These are phyloP conservation scores for Saguinus oedipus DNA, from an alignment of 2,797 vertebrate species.

Conservation along the genomic window DNA sequence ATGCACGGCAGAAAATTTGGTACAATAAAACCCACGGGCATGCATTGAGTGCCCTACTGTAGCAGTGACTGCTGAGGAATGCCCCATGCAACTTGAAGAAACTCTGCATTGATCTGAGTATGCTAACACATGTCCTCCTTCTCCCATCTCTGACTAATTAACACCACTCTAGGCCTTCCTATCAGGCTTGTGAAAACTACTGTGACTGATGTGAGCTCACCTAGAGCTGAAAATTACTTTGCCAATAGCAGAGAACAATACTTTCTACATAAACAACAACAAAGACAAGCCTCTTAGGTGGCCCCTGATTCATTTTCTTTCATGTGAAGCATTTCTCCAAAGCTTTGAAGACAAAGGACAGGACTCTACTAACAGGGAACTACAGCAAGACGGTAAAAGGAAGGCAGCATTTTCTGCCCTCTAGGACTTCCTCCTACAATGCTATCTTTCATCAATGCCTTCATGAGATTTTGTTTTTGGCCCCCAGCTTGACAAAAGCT, in stretches of 20 bases:
- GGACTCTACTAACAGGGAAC: slow-evolving; percentile 74
- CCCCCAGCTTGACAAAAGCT: slow-evolving; percentile 40
- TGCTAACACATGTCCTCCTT: slow-evolving; percentile 72
- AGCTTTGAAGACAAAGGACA: slow-evolving; percentile 82
- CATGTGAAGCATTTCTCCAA: slow-evolving; percentile 78
- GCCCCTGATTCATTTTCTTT: slow-evolving; percentile 80
- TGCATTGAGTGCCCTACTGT: background rate
- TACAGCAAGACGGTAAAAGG: slow-evolving; percentile 63
- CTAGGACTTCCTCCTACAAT: slow-evolving; percentile 1
- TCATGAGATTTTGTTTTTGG: background rate
- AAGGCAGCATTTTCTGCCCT: slow-evolving; percentile 42
- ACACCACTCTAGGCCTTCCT: slow-evolving; percentile 85
- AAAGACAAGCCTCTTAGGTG: slow-evolving; percentile 70
- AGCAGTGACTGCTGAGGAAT: slow-evolving; percentile 46
- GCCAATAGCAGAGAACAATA: slow-evolving; percentile 83
- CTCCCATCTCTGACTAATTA: slow-evolving; percentile 84
- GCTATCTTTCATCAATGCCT: slow-evolving; percentile 66
- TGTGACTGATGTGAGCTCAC: slow-evolving; percentile 82
- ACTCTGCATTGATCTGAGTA: slow-evolving; percentile 67
- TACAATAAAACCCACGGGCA: background rate
- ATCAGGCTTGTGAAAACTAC: slow-evolving; percentile 84
- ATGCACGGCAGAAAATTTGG: background rate
- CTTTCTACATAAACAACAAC: slow-evolving; percentile 82
- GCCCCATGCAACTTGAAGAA: slow-evolving; percentile 67
- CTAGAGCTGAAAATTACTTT: slow-evolving; percentile 86